Base-by-base conservation (phyloP, 1,140 invertebrate species). In the Drosophila lacertosa region DNA sequence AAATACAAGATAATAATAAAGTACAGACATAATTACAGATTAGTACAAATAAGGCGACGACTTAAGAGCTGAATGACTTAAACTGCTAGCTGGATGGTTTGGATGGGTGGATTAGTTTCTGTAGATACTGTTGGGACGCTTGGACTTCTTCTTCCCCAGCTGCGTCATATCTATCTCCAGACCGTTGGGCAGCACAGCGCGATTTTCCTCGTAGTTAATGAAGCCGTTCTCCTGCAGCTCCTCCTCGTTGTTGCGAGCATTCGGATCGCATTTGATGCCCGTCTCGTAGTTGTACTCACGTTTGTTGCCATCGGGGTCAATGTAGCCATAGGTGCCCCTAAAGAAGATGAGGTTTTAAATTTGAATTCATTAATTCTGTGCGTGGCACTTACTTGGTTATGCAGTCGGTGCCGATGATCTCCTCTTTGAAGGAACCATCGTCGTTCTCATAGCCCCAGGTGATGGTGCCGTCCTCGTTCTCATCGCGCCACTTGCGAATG, bases 381-480 rank as follows among this genome's bases (percentile, higher is more conserved):
- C 18, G 4, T 1, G 6, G 13, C 11, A 74, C 83, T 79, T 18
- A 91, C 89, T 91, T 91, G 4, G 95, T 96, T 37, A 97, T 93
- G 88, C 96, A 97, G 81, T 97, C 95, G 11, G 94, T 92, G 51
- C 96, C 96, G 74, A 96, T 96, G 4, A 94, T 93, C 91, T 97
- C 96, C 86, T 97, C 96, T 83, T 97, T 97, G 89, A 95, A 96
- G 2, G 93, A 93, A 5, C 91, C 91, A 60, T 91, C 90, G 60
- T 96, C 96, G 83, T 96, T 97, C 92, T 96, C 96, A 82, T 95
- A 97, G 47, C 96, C 96, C 96, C 96, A 97, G 0, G 95, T 95
- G 58, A 97, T 97, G 67, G 94, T 96, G 4, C 96, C 96, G 73
- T 97, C 96, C 35, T 94, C 92, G 77, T 96, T 96, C 78, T 96